Evolutionary conservation across 1,140 invertebrate genomes (phyloP), one percentile per base, ranked within the genome.

Genomic region (Heliconius congener): DNA sequence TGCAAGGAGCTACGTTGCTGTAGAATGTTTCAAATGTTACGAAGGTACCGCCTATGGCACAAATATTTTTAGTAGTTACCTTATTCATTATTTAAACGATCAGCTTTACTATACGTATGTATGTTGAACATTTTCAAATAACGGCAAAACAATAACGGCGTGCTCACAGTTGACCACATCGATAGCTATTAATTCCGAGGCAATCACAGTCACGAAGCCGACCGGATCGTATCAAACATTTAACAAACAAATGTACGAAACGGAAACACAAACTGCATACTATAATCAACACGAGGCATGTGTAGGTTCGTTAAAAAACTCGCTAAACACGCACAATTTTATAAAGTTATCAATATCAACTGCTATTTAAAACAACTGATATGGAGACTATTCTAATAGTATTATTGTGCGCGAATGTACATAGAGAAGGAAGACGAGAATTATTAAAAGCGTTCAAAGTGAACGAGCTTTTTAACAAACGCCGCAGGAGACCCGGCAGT

Each of bases 391-490:
- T 86, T 85, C 91, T 94, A 93, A 86, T 76, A 16, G 77, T 85
- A 76, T 78, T 90, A 88, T 92, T 94, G 91, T 93, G 92, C 92
- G 91, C 86, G 85, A 90, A 89, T 91, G 87, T 86, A 85, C 86
- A 88, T 88, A 89, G 80, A 89, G 80, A 86, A 86, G 92, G 91
- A 94, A 94, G 92, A 94, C 92, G 81, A 90, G 74, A 88, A 87
- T 88, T 90, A 86, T 86, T 82, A 80, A 83, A 84, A 86, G 60
- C 79, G 81, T 84, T 85, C 77, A 83, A 87, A 87, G 75, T 85
- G 81, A 80, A 82, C 86, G 90, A 90, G 85, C 88, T 90, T 91
- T 88, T 86, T 84, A 91, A 91, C 87, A 87, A 90, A 87, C 82
- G 85, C 82, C 83, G 76, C 72, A 85, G 42, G 85, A 83, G 86